Evolutionary conservation across 2,797 vertebrate species (phyloP).

Genomic region (Cirrhinus mrigala): DNA sequence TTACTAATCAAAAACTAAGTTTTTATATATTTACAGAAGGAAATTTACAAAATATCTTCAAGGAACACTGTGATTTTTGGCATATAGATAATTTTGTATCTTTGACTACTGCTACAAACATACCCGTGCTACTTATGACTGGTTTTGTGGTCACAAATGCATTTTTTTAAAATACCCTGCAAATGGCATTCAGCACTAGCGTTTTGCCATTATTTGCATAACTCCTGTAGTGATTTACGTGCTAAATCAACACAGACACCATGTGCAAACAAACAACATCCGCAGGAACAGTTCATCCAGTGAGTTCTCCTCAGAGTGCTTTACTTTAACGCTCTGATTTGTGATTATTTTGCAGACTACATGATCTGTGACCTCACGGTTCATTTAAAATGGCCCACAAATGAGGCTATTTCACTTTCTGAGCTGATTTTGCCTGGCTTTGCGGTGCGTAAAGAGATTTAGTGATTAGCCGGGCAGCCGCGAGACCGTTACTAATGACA

Average conservation of each 20-base stretch:
- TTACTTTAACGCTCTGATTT: not conserved
- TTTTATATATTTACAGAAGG: too few relatives aligned
- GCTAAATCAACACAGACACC: not conserved
- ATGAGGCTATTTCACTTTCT: conserved; percentile 1
- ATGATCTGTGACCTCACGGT: conserved; percentile 25
- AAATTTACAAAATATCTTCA: too few relatives aligned
- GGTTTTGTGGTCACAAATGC: not conserved
- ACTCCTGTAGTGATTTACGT: not conserved
- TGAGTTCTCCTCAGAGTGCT: not conserved
- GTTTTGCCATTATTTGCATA: not conserved
- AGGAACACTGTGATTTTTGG: too few relatives aligned
- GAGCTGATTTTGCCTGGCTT: not conserved
- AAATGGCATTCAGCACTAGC: not conserved
- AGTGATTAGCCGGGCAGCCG: conserved; percentile 20
- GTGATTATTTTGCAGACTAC: not conserved
- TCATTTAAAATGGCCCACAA: conserved; percentile 28
- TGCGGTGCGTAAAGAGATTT: not conserved
- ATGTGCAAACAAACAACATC: not conserved
- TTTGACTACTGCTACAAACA: too few relatives aligned
- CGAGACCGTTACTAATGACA: conserved; percentile 55
- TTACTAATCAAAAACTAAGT: too few relatives aligned
- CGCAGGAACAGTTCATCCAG: not conserved
- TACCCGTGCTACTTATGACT: too few relatives aligned
- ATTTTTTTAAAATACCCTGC: not conserved
- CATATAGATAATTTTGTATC: too few relatives aligned